Percentiles rank a stretch among this genome's conserved stretches.
Evolutionary conservation across 2,888 invertebrate genomes (phyloP).

Genomic region (Chromoteleia sp.): DNA sequence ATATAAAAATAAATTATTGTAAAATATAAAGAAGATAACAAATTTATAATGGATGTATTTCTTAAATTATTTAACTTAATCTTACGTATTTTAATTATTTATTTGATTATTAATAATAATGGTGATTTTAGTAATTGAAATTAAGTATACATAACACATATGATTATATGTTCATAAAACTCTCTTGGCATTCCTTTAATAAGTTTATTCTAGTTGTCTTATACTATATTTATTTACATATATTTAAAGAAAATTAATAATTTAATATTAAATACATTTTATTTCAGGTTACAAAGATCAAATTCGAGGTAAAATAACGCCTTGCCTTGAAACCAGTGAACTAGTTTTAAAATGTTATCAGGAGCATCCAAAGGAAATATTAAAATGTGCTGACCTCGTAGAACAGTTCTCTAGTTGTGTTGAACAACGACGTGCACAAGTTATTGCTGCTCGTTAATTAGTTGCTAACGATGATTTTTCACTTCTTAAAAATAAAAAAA

Average conservation of each 20-base stretch:
- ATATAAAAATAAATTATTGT: too few relatives aligned
- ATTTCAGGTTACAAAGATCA: slow-evolving; percentile 37
- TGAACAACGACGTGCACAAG: slow-evolving; percentile 86
- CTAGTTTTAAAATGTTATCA: slow-evolving; percentile 88
- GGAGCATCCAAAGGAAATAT: slow-evolving; percentile 86
- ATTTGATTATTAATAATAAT: too few relatives aligned
- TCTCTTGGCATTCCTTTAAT: too few relatives aligned
- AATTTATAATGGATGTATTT: too few relatives aligned
- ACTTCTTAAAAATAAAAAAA: slow-evolving; percentile 34
- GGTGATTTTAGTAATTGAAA: too few relatives aligned
- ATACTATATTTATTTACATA: slow-evolving; percentile 2
- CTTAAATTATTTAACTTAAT: too few relatives aligned
- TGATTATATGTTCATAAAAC: too few relatives aligned
- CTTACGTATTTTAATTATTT: too few relatives aligned
- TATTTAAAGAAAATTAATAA: slow-evolving; percentile 1
- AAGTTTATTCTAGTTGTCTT: too few relatives aligned
- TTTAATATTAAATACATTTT: slow-evolving; percentile 2
- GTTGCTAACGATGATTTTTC: slow-evolving; percentile 50
- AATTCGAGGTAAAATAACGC: slow-evolving; percentile 77
- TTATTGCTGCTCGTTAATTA: slow-evolving; percentile 82
- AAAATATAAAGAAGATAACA: too few relatives aligned
- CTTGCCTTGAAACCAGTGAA: slow-evolving; percentile 86
- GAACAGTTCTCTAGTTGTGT: slow-evolving; percentile 88
- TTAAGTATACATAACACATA: too few relatives aligned
- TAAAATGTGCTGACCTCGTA: slow-evolving; percentile 87